Evolutionary conservation across 2,113 vertebrate genomes (phyloP).

Genomic region (Rhabdornis inornatus): DNA sequence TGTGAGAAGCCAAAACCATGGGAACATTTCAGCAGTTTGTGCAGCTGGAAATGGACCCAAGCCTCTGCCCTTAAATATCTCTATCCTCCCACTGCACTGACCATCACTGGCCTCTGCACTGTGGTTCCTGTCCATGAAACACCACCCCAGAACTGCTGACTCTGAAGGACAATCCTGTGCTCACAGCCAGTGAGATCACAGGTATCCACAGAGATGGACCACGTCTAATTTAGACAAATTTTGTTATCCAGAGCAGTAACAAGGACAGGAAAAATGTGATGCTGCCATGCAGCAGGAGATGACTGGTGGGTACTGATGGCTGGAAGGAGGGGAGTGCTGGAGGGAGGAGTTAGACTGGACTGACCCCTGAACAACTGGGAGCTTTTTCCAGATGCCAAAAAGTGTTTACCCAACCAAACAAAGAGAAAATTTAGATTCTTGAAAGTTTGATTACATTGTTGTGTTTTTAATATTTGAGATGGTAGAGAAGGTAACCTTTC

Average conservation of each 20-base stretch:
- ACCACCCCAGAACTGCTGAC: background rate
- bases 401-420: background rate
- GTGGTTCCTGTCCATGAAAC: background rate
- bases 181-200: background rate
- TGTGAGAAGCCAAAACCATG: accelerated
- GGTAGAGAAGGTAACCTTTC: background rate
- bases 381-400: background rate
- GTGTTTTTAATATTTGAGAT: background rate
- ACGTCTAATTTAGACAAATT: background rate
- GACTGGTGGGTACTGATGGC: background rate
- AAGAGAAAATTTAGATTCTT: background rate
- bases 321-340: background rate
- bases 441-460: background rate
- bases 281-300: background rate
- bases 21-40: background rate
- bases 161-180: background rate
- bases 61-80: background rate
- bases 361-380: background rate
- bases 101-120: background rate
- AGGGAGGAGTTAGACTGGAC: background rate
- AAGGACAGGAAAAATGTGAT: background rate
- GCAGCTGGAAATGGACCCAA: background rate
- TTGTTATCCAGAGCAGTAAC: background rate
- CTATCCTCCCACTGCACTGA: accelerated
- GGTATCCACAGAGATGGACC: background rate